Conservation (phyloP, 2,888 invertebrate genomes). For the Caenorhabditis sp. region DNA sequence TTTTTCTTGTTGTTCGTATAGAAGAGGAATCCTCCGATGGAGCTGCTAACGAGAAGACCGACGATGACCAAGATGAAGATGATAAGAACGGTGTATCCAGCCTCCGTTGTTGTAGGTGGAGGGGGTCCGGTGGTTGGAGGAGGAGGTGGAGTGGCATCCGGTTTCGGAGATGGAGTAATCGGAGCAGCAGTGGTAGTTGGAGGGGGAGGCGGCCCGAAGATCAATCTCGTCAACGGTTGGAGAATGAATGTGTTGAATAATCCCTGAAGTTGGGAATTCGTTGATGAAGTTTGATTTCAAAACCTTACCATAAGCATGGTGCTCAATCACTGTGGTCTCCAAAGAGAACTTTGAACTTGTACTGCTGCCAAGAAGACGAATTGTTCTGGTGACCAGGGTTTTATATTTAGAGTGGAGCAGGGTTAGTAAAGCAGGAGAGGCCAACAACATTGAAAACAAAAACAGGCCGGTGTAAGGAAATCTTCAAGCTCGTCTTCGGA, state of each 20-base stretch:
- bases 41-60: not conserved
- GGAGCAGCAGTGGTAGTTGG: conserved; percentile 10
- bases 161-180: not conserved
- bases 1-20: conserved; percentile 9
- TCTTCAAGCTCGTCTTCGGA: no score
- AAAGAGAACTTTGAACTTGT: no score
- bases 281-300: no score
- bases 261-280: not conserved
- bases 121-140: not conserved
- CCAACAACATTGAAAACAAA: no score
- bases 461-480: no score
- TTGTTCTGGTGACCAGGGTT: no score
- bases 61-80: not conserved
- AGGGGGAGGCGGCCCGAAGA: not conserved
- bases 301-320: no score
- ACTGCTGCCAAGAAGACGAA: no score
- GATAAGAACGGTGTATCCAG: not conserved
- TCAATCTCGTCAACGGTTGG: not conserved
- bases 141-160: not conserved
- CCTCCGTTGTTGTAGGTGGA: conserved; percentile 11
- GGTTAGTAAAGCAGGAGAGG: no score
- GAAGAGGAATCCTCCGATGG: conserved; percentile 1
- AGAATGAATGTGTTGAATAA: not conserved
- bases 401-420: no score
- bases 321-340: no score